phyloP scores from a whole-genome alignment of 2,797 vertebrate genomes.

The Poeciliopsis presidionis region DNA sequence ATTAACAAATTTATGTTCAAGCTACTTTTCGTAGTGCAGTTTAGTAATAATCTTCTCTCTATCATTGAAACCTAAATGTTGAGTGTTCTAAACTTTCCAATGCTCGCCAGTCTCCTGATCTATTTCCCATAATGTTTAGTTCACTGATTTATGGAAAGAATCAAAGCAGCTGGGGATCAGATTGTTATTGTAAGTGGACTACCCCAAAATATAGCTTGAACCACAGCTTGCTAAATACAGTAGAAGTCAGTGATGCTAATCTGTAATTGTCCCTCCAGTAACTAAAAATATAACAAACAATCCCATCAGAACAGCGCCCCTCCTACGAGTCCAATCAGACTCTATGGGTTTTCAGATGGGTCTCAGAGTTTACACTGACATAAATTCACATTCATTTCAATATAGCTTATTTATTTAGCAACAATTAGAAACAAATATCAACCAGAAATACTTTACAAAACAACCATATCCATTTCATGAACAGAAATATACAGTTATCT shows the following conservation, averaged over 20 bases:
- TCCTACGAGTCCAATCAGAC: not conserved
- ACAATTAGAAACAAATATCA: not conserved
- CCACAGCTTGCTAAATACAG: constrained; percentile 8
- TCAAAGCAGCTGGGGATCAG: constrained; percentile 1
- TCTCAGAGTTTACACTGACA: not conserved
- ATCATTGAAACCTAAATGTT: not conserved
- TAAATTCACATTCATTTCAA: not conserved
- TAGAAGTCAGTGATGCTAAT: constrained; percentile 11
- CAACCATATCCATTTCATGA: not conserved
- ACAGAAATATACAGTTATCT: not conserved
- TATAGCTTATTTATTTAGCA: not conserved
- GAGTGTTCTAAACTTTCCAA: not conserved
- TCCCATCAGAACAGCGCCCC: not conserved
- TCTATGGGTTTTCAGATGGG: not conserved
- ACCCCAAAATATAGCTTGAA: constrained; percentile 1
- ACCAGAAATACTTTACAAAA: not conserved
- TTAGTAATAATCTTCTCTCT: not conserved
- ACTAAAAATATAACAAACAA: constrained; percentile 6
- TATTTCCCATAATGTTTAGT: not conserved
- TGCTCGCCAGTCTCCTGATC: not conserved
- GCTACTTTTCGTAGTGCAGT: not conserved
- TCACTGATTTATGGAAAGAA: constrained; percentile 6
- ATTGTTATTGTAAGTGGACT: not conserved
- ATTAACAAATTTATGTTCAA: not conserved
- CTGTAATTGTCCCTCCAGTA: constrained; percentile 1